A percentile compares a stretch with the other conserved stretches of the same genome.
phyloP scores from a whole-genome alignment of 2,113 vertebrate species.

The Phodopus roborovskii region DNA sequence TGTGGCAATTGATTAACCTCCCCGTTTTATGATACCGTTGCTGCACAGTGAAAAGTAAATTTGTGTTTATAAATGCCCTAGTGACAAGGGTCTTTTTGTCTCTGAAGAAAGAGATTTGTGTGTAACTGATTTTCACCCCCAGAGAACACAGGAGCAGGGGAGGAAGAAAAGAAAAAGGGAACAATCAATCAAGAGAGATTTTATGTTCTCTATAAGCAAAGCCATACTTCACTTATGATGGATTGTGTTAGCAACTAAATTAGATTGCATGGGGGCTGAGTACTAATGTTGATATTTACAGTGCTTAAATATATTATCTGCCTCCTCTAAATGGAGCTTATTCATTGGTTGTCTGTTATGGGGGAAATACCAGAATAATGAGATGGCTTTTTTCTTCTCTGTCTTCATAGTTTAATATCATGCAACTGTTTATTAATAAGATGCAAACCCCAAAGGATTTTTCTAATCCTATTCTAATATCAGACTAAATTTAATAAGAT shows the following conservation, averaged over 20 bases:
- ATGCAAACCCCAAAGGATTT: constrained; percentile 75
- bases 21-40: not conserved
- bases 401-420: constrained; percentile 80
- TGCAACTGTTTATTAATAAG: constrained; percentile 83
- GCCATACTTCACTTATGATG: constrained; percentile 59
- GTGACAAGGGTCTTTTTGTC: constrained; percentile 41
- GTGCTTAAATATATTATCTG: constrained; percentile 54
- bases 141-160: constrained; percentile 19
- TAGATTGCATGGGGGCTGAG: constrained; percentile 52
- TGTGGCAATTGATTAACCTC: not conserved
- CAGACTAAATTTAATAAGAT: constrained; percentile 81
- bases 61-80: constrained; percentile 42
- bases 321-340: constrained; percentile 29
- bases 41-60: not conserved
- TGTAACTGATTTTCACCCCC: constrained; percentile 50
- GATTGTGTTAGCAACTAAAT: constrained; percentile 62
- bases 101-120: constrained; percentile 49
- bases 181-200: constrained; percentile 74
- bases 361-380: constrained; percentile 69
- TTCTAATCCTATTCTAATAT: constrained; percentile 82
- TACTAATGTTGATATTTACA: constrained; percentile 65
- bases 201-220: constrained; percentile 75
- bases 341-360: constrained; percentile 63
- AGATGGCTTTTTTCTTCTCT: constrained; percentile 41
- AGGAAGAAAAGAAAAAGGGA: not conserved